Conservation (phyloP, 2,797 vertebrate species). For the Gallinago nigripennis region DNA sequence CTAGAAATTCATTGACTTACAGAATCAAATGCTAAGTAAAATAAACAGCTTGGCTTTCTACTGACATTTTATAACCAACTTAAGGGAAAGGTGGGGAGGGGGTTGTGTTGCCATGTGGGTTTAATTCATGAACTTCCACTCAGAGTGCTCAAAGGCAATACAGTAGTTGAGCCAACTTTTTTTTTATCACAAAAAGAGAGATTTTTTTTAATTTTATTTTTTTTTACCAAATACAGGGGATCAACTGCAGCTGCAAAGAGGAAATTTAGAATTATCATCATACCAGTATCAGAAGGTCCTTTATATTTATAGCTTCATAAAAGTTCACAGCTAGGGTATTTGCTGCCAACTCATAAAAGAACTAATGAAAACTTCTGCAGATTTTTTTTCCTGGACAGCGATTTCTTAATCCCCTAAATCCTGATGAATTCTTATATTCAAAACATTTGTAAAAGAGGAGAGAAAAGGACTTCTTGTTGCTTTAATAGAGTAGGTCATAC, state of each 20-base stretch:
- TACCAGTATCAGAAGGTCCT: conserved; percentile 79
- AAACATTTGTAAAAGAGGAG: conserved; percentile 57
- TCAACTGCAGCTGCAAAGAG: conserved; percentile 80
- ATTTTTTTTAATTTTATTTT: neutral
- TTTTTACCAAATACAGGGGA: conserved; percentile 69
- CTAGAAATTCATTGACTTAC: conserved; percentile 76
- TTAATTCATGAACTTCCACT: conserved; percentile 78
- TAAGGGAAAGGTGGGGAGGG: conserved; percentile 71
- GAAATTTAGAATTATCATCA: conserved; percentile 84
- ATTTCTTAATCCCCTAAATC: conserved; percentile 74
- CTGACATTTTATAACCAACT: conserved; percentile 77
- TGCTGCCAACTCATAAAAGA: conserved; percentile 80
- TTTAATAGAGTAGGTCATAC: conserved; percentile 31
- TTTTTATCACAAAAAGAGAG: conserved; percentile 69
- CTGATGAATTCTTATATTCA: conserved; percentile 72
- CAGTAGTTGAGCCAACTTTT: conserved; percentile 76
- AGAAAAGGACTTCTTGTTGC: conserved; percentile 42
- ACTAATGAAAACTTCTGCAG: conserved; percentile 77
- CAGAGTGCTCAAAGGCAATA: conserved; percentile 70
- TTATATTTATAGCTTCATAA: conserved; percentile 83
- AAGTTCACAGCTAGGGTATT: conserved; percentile 78
- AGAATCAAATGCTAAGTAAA: conserved; percentile 76
- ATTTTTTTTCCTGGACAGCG: conserved; percentile 58
- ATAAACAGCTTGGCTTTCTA: conserved; percentile 78
- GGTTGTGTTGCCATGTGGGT: conserved; percentile 75